Base-by-base conservation (phyloP, 2,888 invertebrate genomes). In the Chymomyza procnemis region DNA sequence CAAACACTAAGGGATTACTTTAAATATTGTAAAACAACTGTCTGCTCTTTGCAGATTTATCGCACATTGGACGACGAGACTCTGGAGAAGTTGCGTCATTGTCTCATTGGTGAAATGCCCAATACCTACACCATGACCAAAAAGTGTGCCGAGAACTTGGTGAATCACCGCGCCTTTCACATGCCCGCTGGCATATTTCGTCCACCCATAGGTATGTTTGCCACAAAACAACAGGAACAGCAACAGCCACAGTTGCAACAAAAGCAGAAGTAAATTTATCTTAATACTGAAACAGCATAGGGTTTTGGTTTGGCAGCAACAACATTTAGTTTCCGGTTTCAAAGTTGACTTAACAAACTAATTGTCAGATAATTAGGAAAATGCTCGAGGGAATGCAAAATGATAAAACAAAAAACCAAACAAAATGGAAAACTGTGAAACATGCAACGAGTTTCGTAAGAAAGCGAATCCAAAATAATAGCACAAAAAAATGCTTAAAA, bases 121-220 rank as follows among this genome's bases (percentile, higher is more conserved):
- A 91, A 91, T 59, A 91, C 91, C n/a, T 91, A 91, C 48, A 91
- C 91, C 0, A 90, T 91, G 90, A 91, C 91, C 8, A 91, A 91
- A 77, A 90, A 90, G 64, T 91, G 90, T 63, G 90, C 91, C 5
- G 91, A 91, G 69, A 90, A 90, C 82, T 75, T 91, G 71, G 91
- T 91, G 19, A 91, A 91, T 77, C 91, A 91, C 80, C 87, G 88
- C 12, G 90, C 90, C 2, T 89, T 89, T 73, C 85, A 85, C 69
- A 73, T 91, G 64, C 91, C 91, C 22, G 91, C 91, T 12, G 91
- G 91, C 26, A 91, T 91, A 48, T 91, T 91, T 76, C 84, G 91
- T 9, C 90, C 91, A 52, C 91, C 91, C 56, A 91, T 91, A 68
- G 91, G 91, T 91, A 78, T 86, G 87, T 75, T n/a, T n/a, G n/a